Evolutionary conservation across 2,113 vertebrate genomes (phyloP), one percentile per base, ranked within the genome.

Genomic region (Cochlearius cochlearius): DNA sequence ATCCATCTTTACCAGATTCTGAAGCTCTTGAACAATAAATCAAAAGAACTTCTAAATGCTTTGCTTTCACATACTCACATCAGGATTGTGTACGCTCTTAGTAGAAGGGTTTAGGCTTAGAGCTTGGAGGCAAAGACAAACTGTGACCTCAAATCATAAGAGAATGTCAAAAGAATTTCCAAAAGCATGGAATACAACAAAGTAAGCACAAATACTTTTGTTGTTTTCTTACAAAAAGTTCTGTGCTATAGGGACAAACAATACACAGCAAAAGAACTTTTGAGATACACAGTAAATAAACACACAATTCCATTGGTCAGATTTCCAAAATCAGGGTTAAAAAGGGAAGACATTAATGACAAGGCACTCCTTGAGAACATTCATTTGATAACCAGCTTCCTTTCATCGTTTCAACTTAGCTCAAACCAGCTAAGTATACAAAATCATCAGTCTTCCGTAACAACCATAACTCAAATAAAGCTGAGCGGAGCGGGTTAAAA

Each of bases 11-110:
- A 83, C 53, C 75, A 93, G 71, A 23, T 80, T 80, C 85, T 80
- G 45, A 93, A 60, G 38, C 74, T 77, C 55, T 88, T 79, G 66
- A 80, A 89, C 41, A 92, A 72, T 92, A 89, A 81, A 89, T 93
- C 71, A 86, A 78, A 82, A 79, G 23, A 92, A 58, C 12, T 90
- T 72, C 18, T 34, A 64, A 82, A 75, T 25, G 13, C 34, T 60
- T 90, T 87, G 27, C 20, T 74, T 85, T 62, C 29, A 47, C 43
- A 43, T 36, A 56, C 7, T 67, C 30, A 27, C 0, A 0, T 38
- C 25, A 50, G 16, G 18, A 50, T 19, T 52, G 29, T 3, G 0
- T 17, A 10, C 11, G 23, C 38, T 45, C 59, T 81, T 7, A 9
- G 26, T 14, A 2, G 0, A 82, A 32, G 30, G 19, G 30, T 75